These are phyloP conservation scores for Chrysemys picta DNA, from an alignment of 2,113 vertebrate genomes.

Conservation along the genomic window DNA sequence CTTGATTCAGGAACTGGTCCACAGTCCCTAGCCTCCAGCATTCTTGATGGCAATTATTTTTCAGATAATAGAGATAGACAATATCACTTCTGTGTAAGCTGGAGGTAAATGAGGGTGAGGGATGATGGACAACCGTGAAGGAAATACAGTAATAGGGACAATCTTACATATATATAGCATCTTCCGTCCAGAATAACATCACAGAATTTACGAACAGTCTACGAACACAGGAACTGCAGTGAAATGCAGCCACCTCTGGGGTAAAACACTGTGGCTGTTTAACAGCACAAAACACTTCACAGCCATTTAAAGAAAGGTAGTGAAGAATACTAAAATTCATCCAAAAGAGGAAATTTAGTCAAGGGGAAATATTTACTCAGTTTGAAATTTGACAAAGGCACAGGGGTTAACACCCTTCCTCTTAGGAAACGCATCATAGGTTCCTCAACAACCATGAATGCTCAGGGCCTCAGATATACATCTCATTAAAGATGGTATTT, in stretches of 20 bases:
- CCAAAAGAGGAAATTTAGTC: not conserved
- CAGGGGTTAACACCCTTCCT: fast-evolving
- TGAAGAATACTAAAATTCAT: fast-evolving
- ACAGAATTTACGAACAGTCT: fast-evolving
- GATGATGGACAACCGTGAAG: not conserved
- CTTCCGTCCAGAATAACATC: not conserved
- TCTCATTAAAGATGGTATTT: not conserved
- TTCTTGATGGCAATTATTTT: not conserved
- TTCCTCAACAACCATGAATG: not conserved
- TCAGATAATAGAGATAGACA: not conserved
- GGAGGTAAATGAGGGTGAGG: not conserved
- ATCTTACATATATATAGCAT: not conserved
- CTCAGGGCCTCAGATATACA: not conserved
- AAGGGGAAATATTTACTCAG: not conserved
- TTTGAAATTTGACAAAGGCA: not conserved
- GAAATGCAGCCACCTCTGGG: not conserved
- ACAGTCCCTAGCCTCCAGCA: not conserved
- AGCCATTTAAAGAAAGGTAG: not conserved
- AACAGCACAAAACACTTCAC: not conserved
- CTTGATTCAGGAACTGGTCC: not conserved
- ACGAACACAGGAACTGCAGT: not conserved
- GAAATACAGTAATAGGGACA: fast-evolving
- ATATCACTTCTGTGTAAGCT: not conserved
- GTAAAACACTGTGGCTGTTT: not conserved
- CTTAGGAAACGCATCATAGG: not conserved